These are phyloP conservation scores for Dynastes hyllus DNA, from an alignment of 2,888 invertebrate species.

Conservation along the genomic window DNA sequence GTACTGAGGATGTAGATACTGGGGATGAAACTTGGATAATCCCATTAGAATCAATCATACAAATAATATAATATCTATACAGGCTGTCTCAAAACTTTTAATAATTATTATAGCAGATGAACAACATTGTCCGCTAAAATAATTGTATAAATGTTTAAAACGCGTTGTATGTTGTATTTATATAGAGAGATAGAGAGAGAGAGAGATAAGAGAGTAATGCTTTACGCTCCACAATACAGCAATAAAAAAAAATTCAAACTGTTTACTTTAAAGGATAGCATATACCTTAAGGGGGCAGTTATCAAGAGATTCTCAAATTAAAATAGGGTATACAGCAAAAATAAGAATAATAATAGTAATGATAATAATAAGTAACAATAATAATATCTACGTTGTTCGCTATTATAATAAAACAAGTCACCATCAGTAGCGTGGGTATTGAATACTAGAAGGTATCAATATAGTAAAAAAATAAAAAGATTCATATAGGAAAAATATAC, in stretches of 20 bases:
- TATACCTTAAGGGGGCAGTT: too few relatives aligned
- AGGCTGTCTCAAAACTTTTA: too few relatives aligned
- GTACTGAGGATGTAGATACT: slow-evolving; percentile 38
- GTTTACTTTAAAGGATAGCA: slow-evolving; percentile 63
- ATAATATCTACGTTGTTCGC: slow-evolving; percentile 58
- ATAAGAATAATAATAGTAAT: slow-evolving; percentile 12
- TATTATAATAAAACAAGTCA: slow-evolving; percentile 55
- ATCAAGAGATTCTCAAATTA: slow-evolving; percentile 29
- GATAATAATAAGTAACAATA: neutral
- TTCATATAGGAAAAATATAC: slow-evolving; percentile 39
- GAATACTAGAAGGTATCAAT: slow-evolving; percentile 63
- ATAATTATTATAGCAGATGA: too few relatives aligned
- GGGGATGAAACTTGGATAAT: slow-evolving; percentile 14
- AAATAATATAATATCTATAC: slow-evolving; percentile 1
- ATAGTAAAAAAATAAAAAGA: slow-evolving; percentile 59
- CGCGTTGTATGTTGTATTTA: slow-evolving; percentile 46
- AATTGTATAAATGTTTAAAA: slow-evolving; percentile 42
- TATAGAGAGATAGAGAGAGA: neutral
- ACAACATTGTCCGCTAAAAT: too few relatives aligned
- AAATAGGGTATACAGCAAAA: slow-evolving; percentile 40
- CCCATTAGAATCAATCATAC: slow-evolving; percentile 55
- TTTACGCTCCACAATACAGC: slow-evolving; percentile 62
- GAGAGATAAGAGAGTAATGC: slow-evolving; percentile 57
- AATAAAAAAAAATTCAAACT: slow-evolving; percentile 63
- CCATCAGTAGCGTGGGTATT: slow-evolving; percentile 65